These are phyloP conservation scores for Contarinia nasturtii DNA, from an alignment of 1,140 invertebrate species.

Conservation along the genomic window DNA sequence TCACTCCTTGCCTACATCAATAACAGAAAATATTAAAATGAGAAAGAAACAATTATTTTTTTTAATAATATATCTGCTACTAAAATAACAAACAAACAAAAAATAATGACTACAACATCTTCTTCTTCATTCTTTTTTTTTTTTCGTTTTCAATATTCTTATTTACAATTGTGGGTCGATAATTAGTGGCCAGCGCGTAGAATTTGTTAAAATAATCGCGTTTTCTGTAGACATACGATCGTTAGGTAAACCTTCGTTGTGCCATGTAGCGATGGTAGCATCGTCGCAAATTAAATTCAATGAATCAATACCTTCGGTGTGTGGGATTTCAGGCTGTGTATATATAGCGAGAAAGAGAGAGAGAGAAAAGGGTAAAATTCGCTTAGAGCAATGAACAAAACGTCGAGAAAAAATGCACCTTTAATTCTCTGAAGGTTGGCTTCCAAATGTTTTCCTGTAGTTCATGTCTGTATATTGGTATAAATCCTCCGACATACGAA, in stretches of 20 bases:
- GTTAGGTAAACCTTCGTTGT: constrained; percentile 80
- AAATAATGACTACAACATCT: no score
- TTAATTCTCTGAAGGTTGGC: constrained; percentile 12
- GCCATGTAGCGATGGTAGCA: constrained; percentile 80
- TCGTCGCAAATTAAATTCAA: constrained; percentile 74
- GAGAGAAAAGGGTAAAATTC: constrained; percentile 3
- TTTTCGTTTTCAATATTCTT: no score
- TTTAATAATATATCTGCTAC: no score
- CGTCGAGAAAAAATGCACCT: constrained; percentile 7
- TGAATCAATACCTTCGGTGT: constrained; percentile 58
- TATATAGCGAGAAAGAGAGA: not conserved
- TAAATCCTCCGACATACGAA: constrained; percentile 89
- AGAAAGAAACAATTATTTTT: not conserved
- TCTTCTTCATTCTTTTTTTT: no score
- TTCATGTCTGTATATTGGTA: constrained; percentile 60
- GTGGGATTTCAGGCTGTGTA: constrained; percentile 48
- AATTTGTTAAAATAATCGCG: constrained; percentile 77
- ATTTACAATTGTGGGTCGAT: constrained; percentile 69
- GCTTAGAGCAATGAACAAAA: not conserved
- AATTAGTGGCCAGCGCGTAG: constrained; percentile 82
- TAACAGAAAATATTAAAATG: not conserved
- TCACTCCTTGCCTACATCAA: constrained; percentile 59
- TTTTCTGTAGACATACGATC: constrained; percentile 91
- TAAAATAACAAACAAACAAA: no score
- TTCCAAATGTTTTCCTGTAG: constrained; percentile 59